These are phyloP conservation scores for Microtus ochrogaster DNA, from an alignment of 2,113 vertebrate species.

Conservation along the genomic window DNA sequence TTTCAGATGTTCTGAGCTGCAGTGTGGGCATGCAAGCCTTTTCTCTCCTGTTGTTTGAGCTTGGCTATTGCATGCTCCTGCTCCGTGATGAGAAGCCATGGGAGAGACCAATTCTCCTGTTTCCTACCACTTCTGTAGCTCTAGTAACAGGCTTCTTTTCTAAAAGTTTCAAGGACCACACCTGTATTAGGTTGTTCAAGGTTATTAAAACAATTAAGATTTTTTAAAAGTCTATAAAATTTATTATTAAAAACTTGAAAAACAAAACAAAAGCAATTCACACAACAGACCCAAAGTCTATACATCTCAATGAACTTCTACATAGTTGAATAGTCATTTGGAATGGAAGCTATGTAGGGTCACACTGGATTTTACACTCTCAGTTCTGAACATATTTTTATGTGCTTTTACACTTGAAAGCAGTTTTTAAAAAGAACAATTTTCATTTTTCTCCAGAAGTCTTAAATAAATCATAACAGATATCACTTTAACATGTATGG, in stretches of 20 bases:
- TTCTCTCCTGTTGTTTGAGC: not conserved
- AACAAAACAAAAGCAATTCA: not conserved
- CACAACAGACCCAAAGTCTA: not conserved
- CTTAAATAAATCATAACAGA: not conserved
- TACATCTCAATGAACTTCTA: not conserved
- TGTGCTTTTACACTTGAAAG: not conserved
- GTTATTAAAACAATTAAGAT: not conserved
- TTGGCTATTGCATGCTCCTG: not conserved
- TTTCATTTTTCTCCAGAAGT: not conserved
- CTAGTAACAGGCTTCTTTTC: not conserved
- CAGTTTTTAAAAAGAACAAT: not conserved
- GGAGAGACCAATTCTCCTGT: not conserved
- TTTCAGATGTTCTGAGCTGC: not conserved
- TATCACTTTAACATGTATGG: conserved; percentile 20
- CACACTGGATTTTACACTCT: not conserved
- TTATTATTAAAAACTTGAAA: not conserved
- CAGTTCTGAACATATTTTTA: not conserved
- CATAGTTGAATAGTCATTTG: not conserved
- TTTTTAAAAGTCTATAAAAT: not conserved
- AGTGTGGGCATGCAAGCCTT: not conserved
- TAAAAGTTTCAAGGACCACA: not conserved
- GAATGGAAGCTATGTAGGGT: not conserved
- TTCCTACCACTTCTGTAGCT: not conserved
- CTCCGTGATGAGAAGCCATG: not conserved
- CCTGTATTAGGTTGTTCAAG: conserved; percentile 5